Evolutionary conservation across 2,888 invertebrate species (phyloP), one percentile per base, ranked within the genome.

Genomic region (Morpho achilles): DNA sequence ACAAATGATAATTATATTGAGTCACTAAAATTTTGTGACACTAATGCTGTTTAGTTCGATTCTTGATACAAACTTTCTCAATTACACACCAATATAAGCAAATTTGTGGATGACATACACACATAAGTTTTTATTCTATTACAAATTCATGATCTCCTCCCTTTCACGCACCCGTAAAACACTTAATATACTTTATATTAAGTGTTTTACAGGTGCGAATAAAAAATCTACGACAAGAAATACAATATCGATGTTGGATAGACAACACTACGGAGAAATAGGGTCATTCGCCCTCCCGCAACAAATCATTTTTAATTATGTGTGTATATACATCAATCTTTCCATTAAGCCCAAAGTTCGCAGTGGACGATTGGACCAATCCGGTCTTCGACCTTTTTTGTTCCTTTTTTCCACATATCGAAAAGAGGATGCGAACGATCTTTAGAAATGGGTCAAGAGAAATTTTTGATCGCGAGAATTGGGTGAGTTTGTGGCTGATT

Each of bases 251-350:
- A 65, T 53, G 63, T 44, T 59, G 10, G 32, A 60, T 57, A 53
- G 61, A 59, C 84, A 78, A 52, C 86, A 77, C 85, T 87, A 81
- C 42, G 32, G 64, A 75, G 73, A 75, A 83, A 80, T 80, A 84
- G 77, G 87, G 87, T 84, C 87, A 83, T 84, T 87, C 82, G 80
- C 88, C 88, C 80, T 80, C 83, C 82, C 69, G 70, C 76, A 75
- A 82, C 85, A 86, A 87, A 83, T 87, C 85, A 87, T 87, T 89
- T 88, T 89, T 89, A 89, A 88, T 89, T 89, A 74, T 87, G 80
- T 84, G 77, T 74, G 76, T 80, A 80, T 54, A 41, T 80, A 79
- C 80, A 81, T 80, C 84, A 85, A 87, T 88, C 81, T 80, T 83
- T 77, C 77, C 82, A 85, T 84, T 79, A 67, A 65, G 79, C 67